Base-by-base conservation (phyloP, 2,113 vertebrate species). In the Echinops telfairi region DNA sequence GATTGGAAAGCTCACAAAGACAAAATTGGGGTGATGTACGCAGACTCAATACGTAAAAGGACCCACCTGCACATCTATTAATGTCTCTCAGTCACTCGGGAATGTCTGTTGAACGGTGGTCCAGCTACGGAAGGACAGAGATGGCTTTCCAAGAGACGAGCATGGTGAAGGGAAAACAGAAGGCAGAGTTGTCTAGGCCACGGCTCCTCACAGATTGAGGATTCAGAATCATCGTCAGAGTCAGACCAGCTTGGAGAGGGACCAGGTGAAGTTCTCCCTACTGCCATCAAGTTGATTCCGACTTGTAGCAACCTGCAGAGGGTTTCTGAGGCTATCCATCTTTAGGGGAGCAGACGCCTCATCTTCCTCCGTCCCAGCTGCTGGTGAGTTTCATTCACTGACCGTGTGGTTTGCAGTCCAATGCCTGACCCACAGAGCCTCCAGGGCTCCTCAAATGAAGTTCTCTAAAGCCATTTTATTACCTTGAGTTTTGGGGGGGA, bases 11-110 rank as follows among this genome's bases (percentile, higher is more conserved):
- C 83, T 94, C 29, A 25, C 1, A 57, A 64, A 84, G 89, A 78
- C 60, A 73, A 93, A 95, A 76, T 2, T 80, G 47, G 27, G 53
- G 90, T 82, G 83, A 92, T 2, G 47, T n/a, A 40, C n/a, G 29
- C 70, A 38, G 1, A 77, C 36, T 83, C 38, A 38, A 16, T 31
- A 77, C 82, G 53, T 36, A 40, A 0, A 8, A 84, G 43, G 75
- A 64, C 53, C 66, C 12, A 38, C 15, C n/a, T 25, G 3, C 23
- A n/a, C 58, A 27, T 6, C 11, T 25, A 31, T 33, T 57, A 70
- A 27, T 66, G 57, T 73, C 81, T 36, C 31, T 62, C 22, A 16
- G 64, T 38, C 62, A 70, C 80, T 91, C 53, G 85, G 73, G 90
- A 75, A 70, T 40, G 29, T 60, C 29, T n/a, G 29, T 33, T 19